Evolutionary conservation across 2,113 vertebrate species (phyloP).

Genomic region (Mohoua ochrocephala): DNA sequence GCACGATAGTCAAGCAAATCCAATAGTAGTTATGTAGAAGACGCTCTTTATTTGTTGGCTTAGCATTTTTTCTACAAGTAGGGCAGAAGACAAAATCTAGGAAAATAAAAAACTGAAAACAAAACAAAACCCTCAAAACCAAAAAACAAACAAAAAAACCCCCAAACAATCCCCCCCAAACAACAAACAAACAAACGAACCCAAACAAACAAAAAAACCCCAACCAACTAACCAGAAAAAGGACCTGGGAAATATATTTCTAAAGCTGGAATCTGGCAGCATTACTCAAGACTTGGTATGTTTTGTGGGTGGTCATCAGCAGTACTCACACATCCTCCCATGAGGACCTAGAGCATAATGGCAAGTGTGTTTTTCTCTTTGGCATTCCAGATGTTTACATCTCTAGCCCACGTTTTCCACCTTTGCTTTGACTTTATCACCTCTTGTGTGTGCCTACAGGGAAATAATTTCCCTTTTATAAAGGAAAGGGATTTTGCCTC

Average conservation of each 20-base stretch:
- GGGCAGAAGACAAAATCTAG: not conserved
- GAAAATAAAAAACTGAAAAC: not conserved
- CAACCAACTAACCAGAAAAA: not conserved
- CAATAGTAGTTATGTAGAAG: not conserved
- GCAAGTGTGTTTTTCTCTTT: not conserved
- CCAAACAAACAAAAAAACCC: rapidly evolving
- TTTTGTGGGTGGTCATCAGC: not conserved
- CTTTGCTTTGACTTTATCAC: not conserved
- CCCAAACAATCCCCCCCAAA: too few species aligned
- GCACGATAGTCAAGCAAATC: not conserved
- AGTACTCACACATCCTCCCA: rapidly evolving
- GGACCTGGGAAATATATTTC: not conserved
- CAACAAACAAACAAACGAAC: not conserved
- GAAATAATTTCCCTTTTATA: not conserved
- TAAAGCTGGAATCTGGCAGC: not conserved
- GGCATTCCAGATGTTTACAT: not conserved
- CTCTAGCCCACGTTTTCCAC: not conserved
- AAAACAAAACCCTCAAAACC: not conserved
- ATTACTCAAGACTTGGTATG: not conserved
- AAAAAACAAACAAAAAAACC: not conserved
- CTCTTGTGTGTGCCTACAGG: not conserved
- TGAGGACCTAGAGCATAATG: not conserved
- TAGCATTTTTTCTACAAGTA: not conserved
- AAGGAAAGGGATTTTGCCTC: not conserved
- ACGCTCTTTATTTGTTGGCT: not conserved